Conservation (phyloP, 2,888 invertebrate species). For the Athripsodes cinereus region DNA sequence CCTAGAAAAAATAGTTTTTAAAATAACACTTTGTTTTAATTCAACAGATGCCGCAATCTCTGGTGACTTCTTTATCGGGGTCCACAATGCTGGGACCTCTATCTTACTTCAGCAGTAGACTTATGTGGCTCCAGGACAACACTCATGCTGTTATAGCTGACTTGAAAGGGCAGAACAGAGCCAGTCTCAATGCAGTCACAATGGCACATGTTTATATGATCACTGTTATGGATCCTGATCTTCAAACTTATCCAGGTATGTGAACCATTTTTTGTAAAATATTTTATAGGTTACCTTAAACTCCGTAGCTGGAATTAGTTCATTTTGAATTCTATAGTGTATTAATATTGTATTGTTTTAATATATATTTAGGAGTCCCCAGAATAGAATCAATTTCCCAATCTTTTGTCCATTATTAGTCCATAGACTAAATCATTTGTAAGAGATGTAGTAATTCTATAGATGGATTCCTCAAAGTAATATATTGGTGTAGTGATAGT, state of each 20-base stretch:
- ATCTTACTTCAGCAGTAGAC: conserved; percentile 72
- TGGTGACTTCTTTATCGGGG: conserved; percentile 40
- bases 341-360: no score
- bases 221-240: conserved; percentile 63
- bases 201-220: conserved; percentile 62
- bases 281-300: no score
- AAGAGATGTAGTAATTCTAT: no score
- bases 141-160: conserved; percentile 71
- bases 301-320: no score
- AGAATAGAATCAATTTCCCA: no score
- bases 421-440: no score
- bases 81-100: conserved; percentile 61
- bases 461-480: no score
- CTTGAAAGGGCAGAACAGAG: conserved; percentile 66
- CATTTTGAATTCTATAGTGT: no score
- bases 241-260: conserved; percentile 43
- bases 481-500: no score
- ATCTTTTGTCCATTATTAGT: no score
- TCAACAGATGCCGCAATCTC: conserved; percentile 38
- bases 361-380: no score
- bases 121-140: conserved; percentile 77
- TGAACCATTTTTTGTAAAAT: neutral
- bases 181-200: conserved; percentile 57
- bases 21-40: neutral
- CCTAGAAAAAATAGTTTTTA: no score